Percentiles rank a stretch among this genome's conserved stretches.
These are phyloP conservation scores for Cosmopolites sordidus DNA, from an alignment of 2,888 invertebrate genomes.

Conservation along the genomic window DNA sequence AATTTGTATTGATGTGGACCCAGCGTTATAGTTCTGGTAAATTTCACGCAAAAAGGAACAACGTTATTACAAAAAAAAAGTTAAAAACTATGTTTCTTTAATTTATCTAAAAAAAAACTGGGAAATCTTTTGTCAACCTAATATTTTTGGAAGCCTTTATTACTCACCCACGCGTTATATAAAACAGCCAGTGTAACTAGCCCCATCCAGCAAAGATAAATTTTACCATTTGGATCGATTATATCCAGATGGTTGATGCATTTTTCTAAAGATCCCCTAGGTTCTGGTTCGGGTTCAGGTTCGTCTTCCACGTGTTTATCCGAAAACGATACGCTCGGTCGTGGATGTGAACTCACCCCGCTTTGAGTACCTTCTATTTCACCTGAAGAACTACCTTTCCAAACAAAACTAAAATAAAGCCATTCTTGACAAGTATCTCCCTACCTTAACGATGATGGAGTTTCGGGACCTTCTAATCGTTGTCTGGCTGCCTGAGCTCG, in stretches of 20 bases:
- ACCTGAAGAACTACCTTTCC: conserved; percentile 14
- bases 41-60: too few relatives aligned
- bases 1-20: too few relatives aligned
- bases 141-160: neutral
- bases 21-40: too few relatives aligned
- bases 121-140: too few relatives aligned
- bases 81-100: too few relatives aligned
- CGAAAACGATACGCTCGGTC: conserved; percentile 35
- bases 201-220: conserved; percentile 62
- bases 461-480: conserved; percentile 59
- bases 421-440: too few relatives aligned
- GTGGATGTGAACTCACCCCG: conserved; percentile 31
- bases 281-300: conserved; percentile 29
- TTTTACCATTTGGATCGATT: conserved; percentile 52
- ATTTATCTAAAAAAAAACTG: too few relatives aligned
- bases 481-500: conserved; percentile 56
- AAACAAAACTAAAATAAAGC: neutral
- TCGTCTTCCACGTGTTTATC: conserved; percentile 33
- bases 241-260: conserved; percentile 29
- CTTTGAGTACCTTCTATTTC: conserved; percentile 14
- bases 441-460: conserved; percentile 54
- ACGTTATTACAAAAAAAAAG: too few relatives aligned
- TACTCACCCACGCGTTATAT: conserved; percentile 71
- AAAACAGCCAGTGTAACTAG: conserved; percentile 73
- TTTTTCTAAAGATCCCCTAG: conserved; percentile 16